Evolutionary conservation across 2,888 invertebrate genomes (phyloP).

Genomic region (Griposia aprilina): DNA sequence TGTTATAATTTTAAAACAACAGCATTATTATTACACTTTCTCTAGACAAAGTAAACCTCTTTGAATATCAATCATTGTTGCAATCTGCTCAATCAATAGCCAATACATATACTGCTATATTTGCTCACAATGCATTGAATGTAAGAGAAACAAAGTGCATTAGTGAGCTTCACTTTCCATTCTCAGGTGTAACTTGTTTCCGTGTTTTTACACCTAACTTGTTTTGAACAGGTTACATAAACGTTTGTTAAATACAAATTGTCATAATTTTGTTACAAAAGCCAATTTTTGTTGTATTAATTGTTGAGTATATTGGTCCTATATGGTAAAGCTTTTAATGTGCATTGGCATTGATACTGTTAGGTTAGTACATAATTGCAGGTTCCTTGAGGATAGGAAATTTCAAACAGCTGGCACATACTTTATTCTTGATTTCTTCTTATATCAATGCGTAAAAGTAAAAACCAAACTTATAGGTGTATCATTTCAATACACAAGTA

Average conservation of each 20-base stretch:
- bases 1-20: constrained; percentile 20
- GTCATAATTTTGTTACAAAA: constrained; percentile 7
- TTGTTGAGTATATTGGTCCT: background rate
- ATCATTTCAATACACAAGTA: background rate
- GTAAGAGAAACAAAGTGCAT: constrained; percentile 48
- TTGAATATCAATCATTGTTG: constrained; percentile 37
- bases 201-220: constrained; percentile 28
- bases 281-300: background rate
- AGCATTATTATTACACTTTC: constrained; percentile 21
- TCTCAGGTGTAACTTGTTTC: constrained; percentile 53
- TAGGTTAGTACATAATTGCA: background rate
- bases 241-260: constrained; percentile 28
- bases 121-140: constrained; percentile 46
- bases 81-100: constrained; percentile 43
- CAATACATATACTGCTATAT: constrained; percentile 23
- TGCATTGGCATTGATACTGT: background rate
- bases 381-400: constrained; percentile 6
- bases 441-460: background rate
- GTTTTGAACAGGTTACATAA: constrained; percentile 49
- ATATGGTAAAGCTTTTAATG: background rate
- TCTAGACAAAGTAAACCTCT: constrained; percentile 37
- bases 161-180: constrained; percentile 55
- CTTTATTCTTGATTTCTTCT: background rate
- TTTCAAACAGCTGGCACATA: constrained; percentile 7
- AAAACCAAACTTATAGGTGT: background rate